phyloP scores from a whole-genome alignment of 1,140 invertebrate genomes.

The Pinna nobilis region DNA sequence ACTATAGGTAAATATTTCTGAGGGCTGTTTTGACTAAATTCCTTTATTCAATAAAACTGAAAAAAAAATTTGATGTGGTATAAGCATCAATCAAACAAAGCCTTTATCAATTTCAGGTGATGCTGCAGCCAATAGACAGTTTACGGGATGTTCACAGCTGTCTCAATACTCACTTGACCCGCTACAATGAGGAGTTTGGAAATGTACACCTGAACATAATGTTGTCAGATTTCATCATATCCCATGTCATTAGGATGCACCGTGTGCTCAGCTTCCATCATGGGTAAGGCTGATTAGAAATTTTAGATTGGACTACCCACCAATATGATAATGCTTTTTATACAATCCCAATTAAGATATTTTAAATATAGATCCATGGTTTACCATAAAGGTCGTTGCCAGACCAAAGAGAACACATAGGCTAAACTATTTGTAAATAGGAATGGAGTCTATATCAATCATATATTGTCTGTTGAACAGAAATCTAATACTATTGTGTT shows the following conservation, averaged over 20 bases:
- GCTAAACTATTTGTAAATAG: too few species aligned
- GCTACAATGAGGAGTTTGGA: constrained; percentile 74
- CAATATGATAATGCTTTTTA: neutral
- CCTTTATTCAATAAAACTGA: too few species aligned
- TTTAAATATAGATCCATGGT: neutral
- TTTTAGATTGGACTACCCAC: neutral
- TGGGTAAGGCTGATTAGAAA: constrained; percentile 55
- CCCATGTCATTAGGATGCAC: constrained; percentile 72
- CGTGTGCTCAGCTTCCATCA: constrained; percentile 72
- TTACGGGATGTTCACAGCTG: constrained; percentile 67
- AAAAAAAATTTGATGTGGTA: too few species aligned
- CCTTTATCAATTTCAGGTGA: constrained; percentile 50
- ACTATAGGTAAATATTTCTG: too few species aligned
- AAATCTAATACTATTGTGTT: too few species aligned
- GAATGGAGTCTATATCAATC: too few species aligned
- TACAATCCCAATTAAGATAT: neutral
- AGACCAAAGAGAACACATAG: too few species aligned
- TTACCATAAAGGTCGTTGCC: too few species aligned
- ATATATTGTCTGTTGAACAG: too few species aligned
- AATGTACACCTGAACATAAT: constrained; percentile 70
- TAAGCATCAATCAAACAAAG: too few species aligned
- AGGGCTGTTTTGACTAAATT: too few species aligned
- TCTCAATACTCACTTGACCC: constrained; percentile 67
- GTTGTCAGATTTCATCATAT: constrained; percentile 71
- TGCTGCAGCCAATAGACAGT: constrained; percentile 68